Percentiles rank a stretch among this genome's conserved stretches.
These are phyloP conservation scores for Chaitophorus viminalis DNA, from an alignment of 2,888 invertebrate species.

Conservation along the genomic window DNA sequence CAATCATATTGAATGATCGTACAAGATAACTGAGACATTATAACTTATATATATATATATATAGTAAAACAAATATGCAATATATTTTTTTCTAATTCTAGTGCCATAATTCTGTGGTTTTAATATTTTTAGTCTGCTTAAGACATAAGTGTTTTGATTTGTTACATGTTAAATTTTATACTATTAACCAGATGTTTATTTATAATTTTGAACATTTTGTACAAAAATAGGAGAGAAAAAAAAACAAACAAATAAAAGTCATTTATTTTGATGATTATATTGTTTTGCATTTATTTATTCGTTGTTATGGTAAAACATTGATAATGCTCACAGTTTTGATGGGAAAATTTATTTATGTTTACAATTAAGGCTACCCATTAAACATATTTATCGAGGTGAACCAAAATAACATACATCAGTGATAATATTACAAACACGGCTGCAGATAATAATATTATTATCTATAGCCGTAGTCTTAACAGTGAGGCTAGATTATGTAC, in stretches of 20 bases:
- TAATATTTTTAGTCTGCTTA: conserved; percentile 40
- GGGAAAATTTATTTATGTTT: too few relatives aligned
- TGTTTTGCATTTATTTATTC: background rate
- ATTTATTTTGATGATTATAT: conserved; percentile 23
- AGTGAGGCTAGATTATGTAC: too few relatives aligned
- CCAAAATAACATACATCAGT: too few relatives aligned
- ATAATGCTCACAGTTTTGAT: too few relatives aligned
- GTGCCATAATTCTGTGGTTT: conserved; percentile 54
- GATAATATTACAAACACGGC: too few relatives aligned
- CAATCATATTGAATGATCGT: conserved; percentile 14
- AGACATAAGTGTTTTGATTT: conserved; percentile 51
- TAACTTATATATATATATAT: too few relatives aligned
- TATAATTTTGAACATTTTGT: conserved; percentile 50
- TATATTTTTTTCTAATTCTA: conserved; percentile 58
- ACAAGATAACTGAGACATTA: conserved; percentile 40
- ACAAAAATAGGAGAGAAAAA: conserved; percentile 42
- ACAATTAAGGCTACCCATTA: too few relatives aligned
- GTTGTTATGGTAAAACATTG: background rate
- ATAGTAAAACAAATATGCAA: conserved; percentile 37
- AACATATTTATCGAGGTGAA: too few relatives aligned
- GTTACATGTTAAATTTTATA: conserved; percentile 58
- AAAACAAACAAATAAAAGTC: conserved; percentile 36
- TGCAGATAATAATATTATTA: too few relatives aligned
- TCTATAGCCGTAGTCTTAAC: too few relatives aligned
- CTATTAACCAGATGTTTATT: conserved; percentile 55